A percentile compares a stretch with the other conserved stretches of the same genome.
phyloP scores from a whole-genome alignment of 2,797 vertebrate species.

The Fistularia commersonii region DNA sequence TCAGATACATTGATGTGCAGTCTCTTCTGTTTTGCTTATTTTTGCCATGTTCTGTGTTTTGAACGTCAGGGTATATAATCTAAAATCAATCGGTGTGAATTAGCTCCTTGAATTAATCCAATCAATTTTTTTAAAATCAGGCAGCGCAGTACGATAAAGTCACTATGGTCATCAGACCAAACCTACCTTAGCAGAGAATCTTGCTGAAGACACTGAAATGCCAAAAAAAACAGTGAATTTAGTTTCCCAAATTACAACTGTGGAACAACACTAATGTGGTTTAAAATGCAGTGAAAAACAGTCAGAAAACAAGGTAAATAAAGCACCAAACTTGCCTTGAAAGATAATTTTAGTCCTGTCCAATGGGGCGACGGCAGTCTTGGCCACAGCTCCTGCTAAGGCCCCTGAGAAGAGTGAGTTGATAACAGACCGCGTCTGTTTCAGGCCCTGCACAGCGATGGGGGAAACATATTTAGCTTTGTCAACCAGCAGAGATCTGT shows the following conservation, averaged over 20 bases:
- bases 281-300: constrained; percentile 2
- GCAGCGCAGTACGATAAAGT: neutral
- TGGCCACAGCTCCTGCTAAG: constrained; percentile 91
- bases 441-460: constrained; percentile 64
- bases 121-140: no score
- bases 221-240: constrained; percentile 13
- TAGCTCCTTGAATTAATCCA: no score
- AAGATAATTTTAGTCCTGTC: constrained; percentile 99
- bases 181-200: constrained; percentile 96
- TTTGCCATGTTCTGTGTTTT: no score
- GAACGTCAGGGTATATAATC: no score
- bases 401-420: constrained; percentile 90
- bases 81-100: no score
- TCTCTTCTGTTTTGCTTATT: no score
- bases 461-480: constrained; percentile 18
- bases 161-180: constrained; percentile 2
- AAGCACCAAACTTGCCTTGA: constrained; percentile 79
- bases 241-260: neutral
- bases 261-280: constrained; percentile 3
- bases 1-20: no score
- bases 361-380: constrained; percentile 92
- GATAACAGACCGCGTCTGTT: constrained; percentile 78
- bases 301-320: constrained; percentile 15
- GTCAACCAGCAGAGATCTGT: constrained; percentile 5
- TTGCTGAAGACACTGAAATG: constrained; percentile 89